Evolutionary conservation across 2,797 vertebrate genomes (phyloP), one percentile per base, ranked within the genome.

Genomic region (Centropyge bicolor): DNA sequence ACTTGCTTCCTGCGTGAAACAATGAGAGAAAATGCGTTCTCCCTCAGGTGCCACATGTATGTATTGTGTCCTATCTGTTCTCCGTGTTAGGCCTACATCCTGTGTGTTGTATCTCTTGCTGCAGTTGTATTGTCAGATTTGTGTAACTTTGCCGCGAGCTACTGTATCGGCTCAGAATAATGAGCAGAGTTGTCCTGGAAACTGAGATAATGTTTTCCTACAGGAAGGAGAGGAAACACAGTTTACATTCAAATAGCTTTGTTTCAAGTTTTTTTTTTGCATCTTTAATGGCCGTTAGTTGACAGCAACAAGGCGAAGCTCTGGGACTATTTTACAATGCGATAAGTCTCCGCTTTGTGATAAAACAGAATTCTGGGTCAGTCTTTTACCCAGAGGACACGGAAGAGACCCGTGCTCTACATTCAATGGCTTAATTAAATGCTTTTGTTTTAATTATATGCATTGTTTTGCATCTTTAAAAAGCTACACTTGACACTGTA

Each of bases 141-240:
- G 69, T 85, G 41, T 70, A 74, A 77, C 77, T 81, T 82, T 69
- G 73, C 80, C 38, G 13, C 54, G 11, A 82, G 87, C 82, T 17
- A 61, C 49, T 56, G 17, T 46, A 75, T 78, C 57, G 36, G 38
- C 69, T 64, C 80, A 22, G 56, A 89, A 88, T 88, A 84, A 81
- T 78, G 57, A 90, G 85, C 66, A 0, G 40, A 78, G 74, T 89
- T 86, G 79, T 88, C 86, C 77, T 90, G 82, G 85, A 86, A 92
- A 91, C 86, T 14, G 57, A 83, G 67, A 81, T 82, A 57, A 80
- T 83, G 60, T 55, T 61, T 65, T 35, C 64, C 45, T 75, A 62
- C 59, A 85, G 79, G 74, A 81, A 68, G 61, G 60, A 67, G 70
- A 76, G 55, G 36, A 70, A 85, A 62, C 67, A 52, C 43, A 45